Conservation (phyloP, 2,113 vertebrate genomes). For the Isichthys henryi region DNA sequence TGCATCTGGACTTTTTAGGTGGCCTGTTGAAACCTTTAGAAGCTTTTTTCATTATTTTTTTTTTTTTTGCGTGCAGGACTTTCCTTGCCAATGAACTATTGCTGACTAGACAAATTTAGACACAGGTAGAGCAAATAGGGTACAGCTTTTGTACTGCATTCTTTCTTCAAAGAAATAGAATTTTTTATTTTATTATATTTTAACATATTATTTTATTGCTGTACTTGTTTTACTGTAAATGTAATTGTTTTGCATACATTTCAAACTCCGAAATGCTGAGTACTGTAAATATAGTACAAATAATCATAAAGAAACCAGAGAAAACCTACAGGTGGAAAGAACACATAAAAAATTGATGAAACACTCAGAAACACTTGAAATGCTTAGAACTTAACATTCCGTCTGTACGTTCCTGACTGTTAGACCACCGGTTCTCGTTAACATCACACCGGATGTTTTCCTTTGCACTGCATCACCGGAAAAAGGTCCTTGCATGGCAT, state of each 20-base stretch:
- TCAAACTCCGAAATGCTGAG: background rate
- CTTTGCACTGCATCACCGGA: background rate
- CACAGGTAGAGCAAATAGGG: background rate
- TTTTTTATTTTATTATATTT: background rate
- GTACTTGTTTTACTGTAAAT: background rate
- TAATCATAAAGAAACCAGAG: background rate
- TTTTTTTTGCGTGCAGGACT: background rate
- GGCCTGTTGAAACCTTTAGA: too few relatives aligned
- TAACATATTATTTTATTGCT: background rate
- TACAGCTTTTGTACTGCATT: background rate
- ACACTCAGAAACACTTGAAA: background rate
- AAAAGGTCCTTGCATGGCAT: background rate
- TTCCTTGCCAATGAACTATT: background rate
- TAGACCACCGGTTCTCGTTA: background rate
- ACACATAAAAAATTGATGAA: background rate
- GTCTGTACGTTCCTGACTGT: background rate
- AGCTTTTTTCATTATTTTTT: too few relatives aligned
- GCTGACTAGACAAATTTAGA: background rate
- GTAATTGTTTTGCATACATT: background rate
- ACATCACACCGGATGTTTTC: slow-evolving; percentile 4
- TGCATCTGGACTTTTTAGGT: background rate
- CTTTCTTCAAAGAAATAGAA: background rate
- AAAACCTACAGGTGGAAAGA: background rate
- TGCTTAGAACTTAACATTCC: background rate
- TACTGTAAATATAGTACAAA: background rate